A percentile compares a stretch with the other conserved stretches of the same genome.
These are phyloP conservation scores for Craniophora ligustri DNA, from an alignment of 2,888 invertebrate species.

Conservation along the genomic window DNA sequence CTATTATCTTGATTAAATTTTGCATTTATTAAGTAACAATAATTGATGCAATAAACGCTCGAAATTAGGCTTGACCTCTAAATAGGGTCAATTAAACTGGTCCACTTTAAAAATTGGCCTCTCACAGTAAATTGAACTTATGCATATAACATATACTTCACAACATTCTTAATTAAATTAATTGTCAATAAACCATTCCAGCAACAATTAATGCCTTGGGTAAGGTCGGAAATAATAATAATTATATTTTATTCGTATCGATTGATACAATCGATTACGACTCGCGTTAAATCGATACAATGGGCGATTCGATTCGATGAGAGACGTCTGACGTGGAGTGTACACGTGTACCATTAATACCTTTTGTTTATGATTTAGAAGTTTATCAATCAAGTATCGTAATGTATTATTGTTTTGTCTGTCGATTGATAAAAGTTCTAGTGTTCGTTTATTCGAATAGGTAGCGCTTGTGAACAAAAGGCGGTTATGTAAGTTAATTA, in stretches of 20 bases:
- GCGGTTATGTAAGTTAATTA: slow-evolving; percentile 42
- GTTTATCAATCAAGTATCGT: slow-evolving; percentile 53
- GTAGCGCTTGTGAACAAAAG: slow-evolving; percentile 40
- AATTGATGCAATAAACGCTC: not conserved
- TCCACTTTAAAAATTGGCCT: too few relatives aligned
- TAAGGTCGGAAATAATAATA: slow-evolving; percentile 84
- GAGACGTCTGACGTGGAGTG: slow-evolving; percentile 68
- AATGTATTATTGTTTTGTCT: slow-evolving; percentile 50
- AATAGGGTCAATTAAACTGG: slow-evolving; percentile 19
- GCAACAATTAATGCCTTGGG: slow-evolving; percentile 76
- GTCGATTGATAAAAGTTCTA: slow-evolving; percentile 29
- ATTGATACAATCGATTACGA: slow-evolving; percentile 79
- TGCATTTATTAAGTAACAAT: not conserved
- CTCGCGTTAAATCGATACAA: slow-evolving; percentile 78
- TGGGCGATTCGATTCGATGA: slow-evolving; percentile 76
- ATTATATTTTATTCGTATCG: slow-evolving; percentile 64
- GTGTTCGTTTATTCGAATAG: slow-evolving; percentile 37
- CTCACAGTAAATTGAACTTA: slow-evolving; percentile 63
- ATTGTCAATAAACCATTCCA: slow-evolving; percentile 74
- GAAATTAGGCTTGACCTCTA: slow-evolving; percentile 1
- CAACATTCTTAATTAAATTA: slow-evolving; percentile 77
- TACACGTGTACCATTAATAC: slow-evolving; percentile 59
- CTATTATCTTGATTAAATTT: too few relatives aligned
- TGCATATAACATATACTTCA: slow-evolving; percentile 67
- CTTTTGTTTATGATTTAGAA: slow-evolving; percentile 46